A percentile compares a stretch with the other conserved stretches of the same genome.
Evolutionary conservation across 2,797 vertebrate species (phyloP).

Genomic region (Dicrostonyx torquatus): DNA sequence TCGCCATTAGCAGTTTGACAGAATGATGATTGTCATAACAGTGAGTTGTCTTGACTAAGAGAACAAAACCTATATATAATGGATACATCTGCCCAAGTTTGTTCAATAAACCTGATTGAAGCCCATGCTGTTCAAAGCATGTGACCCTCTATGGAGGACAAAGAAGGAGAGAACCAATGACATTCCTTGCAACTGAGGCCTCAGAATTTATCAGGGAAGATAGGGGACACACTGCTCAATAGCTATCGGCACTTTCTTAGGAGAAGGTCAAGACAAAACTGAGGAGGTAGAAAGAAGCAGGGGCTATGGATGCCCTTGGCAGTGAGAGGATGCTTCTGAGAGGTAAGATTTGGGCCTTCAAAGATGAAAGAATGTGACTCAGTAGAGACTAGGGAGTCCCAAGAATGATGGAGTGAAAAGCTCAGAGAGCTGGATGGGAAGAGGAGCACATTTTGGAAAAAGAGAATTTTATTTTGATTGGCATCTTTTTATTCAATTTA

Average conservation of each 20-base stretch:
- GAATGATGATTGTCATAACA: neutral
- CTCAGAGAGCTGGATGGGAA: neutral
- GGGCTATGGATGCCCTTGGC: neutral
- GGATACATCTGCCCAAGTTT: neutral
- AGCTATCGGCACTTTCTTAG: neutral
- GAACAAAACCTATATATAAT: slow-evolving; percentile 2
- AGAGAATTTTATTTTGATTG: neutral
- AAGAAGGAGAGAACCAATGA: neutral
- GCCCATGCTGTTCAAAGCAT: neutral
- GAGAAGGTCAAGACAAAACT: neutral
- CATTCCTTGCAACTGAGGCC: neutral
- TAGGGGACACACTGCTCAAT: neutral
- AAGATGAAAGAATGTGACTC: neutral
- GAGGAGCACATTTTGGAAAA: neutral
- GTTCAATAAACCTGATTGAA: neutral
- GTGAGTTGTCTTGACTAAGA: neutral
- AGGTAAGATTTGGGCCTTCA: neutral
- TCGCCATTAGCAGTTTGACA: slow-evolving; percentile 12
- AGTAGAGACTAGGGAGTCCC: neutral
- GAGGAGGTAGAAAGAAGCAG: neutral
- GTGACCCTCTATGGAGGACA: neutral
- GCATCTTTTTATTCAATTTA: neutral
- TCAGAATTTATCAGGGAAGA: neutral
- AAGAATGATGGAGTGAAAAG: neutral
- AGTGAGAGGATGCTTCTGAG: neutral